A percentile compares a stretch with the other conserved stretches of the same genome.
phyloP scores from a whole-genome alignment of 1,140 invertebrate species.

The Zeugodacus cucurbitae region DNA sequence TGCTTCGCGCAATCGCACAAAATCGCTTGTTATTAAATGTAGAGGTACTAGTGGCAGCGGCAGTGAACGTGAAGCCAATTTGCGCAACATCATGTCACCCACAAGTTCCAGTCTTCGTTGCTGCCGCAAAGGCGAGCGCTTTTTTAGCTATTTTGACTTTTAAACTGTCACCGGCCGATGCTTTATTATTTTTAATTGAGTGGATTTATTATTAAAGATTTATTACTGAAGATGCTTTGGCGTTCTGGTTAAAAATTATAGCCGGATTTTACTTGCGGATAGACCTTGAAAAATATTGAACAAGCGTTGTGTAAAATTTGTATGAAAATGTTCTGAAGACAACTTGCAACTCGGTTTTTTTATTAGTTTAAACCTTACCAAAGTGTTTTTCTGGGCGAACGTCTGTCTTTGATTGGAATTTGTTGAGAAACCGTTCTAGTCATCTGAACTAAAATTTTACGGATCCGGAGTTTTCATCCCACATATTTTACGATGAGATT shows the following conservation, averaged over 20 bases:
- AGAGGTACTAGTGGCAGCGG: neutral
- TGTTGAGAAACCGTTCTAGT: no score
- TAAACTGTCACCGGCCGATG: neutral
- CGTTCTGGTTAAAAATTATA: neutral
- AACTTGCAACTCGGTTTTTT: no score
- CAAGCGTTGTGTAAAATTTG: neutral
- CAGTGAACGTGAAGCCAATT: slow-evolving; percentile 4
- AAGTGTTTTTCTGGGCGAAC: no score
- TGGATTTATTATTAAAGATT: neutral
- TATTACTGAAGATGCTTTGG: neutral
- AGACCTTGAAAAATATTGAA: neutral
- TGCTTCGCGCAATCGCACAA: neutral
- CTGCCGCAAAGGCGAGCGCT: neutral
- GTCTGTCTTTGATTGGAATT: no score
- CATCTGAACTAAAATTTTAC: no score
- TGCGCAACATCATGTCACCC: slow-evolving; percentile 37
- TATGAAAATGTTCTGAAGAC: no score
- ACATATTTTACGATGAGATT: no score
- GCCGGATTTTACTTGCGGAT: no score
- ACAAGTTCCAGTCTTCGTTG: neutral
- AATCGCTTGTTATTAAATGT: neutral
- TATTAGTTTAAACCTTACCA: no score
- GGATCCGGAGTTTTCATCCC: no score
- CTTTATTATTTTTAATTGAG: slow-evolving; percentile 27
- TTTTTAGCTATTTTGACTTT: neutral